phyloP scores from a whole-genome alignment of 2,113 vertebrate species.

The Cichladusa arquata region DNA sequence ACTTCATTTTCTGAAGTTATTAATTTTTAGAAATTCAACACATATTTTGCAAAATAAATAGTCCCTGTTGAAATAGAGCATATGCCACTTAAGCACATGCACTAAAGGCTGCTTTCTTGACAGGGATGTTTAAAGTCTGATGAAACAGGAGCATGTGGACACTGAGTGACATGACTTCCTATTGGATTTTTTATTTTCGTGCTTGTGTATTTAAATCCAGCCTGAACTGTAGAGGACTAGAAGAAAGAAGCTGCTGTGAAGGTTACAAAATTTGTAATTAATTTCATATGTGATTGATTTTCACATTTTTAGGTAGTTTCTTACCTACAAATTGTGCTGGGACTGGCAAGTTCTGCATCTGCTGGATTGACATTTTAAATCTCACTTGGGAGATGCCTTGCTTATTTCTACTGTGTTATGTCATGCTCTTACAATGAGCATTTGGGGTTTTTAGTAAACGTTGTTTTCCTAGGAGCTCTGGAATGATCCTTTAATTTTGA shows the following conservation, averaged over 20 bases:
- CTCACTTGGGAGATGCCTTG: not conserved
- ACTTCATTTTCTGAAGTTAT: not conserved
- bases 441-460: constrained; percentile 7
- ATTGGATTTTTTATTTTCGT: not conserved
- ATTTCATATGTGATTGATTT: constrained; percentile 11
- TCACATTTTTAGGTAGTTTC: not conserved
- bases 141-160: not conserved
- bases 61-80: not conserved
- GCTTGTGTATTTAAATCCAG: not conserved
- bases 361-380: not conserved
- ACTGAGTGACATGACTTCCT: not conserved
- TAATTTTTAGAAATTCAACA: not conserved
- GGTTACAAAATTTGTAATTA: not conserved
- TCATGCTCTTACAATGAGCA: not conserved
- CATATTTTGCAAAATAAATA: not conserved
- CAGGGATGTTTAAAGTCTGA: not conserved
- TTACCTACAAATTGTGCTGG: not conserved
- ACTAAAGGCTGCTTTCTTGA: not conserved
- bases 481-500: constrained; percentile 14
- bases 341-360: constrained; percentile 6
- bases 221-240: not conserved
- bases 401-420: not conserved
- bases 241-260: not conserved
- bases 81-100: not conserved
- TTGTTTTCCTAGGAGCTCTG: not conserved